phyloP scores from a whole-genome alignment of 2,113 vertebrate species.

The Cepphus grylle region DNA sequence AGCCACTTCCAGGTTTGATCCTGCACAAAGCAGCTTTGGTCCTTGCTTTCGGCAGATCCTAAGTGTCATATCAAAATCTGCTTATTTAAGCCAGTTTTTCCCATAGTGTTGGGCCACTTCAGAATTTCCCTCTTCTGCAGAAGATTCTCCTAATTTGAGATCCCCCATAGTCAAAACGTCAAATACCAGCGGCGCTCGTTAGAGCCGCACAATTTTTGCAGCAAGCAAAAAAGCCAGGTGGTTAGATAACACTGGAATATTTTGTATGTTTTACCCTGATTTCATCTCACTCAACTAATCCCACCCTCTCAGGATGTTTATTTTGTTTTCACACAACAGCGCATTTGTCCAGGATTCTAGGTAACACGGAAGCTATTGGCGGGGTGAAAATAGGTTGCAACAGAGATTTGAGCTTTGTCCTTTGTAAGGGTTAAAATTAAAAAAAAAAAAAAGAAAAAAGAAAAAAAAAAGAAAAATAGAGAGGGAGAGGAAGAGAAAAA shows the following conservation, averaged over 20 bases:
- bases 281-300: neutral
- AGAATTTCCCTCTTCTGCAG: neutral
- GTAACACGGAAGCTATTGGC: neutral
- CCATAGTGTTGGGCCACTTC: neutral
- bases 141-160: neutral
- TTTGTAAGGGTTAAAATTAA: slow-evolving; percentile 71
- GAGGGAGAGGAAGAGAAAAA: slow-evolving; percentile 50
- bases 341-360: neutral
- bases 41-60: neutral
- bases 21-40: neutral
- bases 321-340: slow-evolving; percentile 6
- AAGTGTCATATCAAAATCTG: neutral
- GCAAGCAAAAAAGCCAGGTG: neutral
- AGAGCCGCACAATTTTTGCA: neutral
- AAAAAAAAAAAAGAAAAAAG: no score
- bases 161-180: neutral
- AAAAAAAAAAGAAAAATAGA: neutral
- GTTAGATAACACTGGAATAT: neutral
- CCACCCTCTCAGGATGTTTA: neutral
- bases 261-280: neutral
- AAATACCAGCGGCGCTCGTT: fast-evolving
- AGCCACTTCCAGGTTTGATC: neutral
- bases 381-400: neutral
- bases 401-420: neutral
- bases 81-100: neutral